These are phyloP conservation scores for Phalloptychus januarius DNA, from an alignment of 2,797 vertebrate genomes.

Conservation along the genomic window DNA sequence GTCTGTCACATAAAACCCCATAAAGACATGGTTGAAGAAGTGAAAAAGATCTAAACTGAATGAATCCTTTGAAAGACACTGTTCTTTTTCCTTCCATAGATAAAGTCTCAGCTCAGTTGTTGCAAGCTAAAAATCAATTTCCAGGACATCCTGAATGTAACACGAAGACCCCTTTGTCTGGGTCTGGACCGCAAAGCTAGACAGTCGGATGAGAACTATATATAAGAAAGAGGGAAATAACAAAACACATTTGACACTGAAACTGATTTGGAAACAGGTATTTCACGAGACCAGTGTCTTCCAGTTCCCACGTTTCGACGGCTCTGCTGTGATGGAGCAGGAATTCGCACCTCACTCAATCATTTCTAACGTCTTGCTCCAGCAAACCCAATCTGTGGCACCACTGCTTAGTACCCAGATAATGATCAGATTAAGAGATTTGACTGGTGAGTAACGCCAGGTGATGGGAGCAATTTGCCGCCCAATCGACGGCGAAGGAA, in stretches of 20 bases:
- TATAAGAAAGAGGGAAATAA: constrained; percentile 1
- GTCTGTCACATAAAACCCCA: background rate
- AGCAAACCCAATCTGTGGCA: constrained; percentile 60
- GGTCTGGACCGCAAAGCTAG: background rate
- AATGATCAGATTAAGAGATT: constrained; percentile 75
- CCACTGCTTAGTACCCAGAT: constrained; percentile 60
- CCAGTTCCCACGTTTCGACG: constrained; percentile 56
- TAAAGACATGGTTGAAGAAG: background rate
- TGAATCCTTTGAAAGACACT: background rate
- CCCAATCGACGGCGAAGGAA: constrained; percentile 52
- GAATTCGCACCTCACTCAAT: constrained; percentile 47
- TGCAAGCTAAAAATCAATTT: background rate
- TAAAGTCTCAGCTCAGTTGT: background rate
- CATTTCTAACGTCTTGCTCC: constrained; percentile 62
- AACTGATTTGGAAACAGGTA: constrained; percentile 22
- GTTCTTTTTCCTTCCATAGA: background rate
- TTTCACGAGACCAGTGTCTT: constrained; percentile 37
- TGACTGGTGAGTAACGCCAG: constrained; percentile 67
- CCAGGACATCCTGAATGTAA: background rate
- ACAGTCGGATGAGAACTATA: background rate
- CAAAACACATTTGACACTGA: background rate
- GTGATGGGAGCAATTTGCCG: constrained; percentile 68
- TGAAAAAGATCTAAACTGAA: background rate
- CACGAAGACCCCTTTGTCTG: background rate
- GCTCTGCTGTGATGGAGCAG: constrained; percentile 29